Evolutionary conservation across 2,797 vertebrate species (phyloP).

Genomic region (Passerculus sandwichensis): DNA sequence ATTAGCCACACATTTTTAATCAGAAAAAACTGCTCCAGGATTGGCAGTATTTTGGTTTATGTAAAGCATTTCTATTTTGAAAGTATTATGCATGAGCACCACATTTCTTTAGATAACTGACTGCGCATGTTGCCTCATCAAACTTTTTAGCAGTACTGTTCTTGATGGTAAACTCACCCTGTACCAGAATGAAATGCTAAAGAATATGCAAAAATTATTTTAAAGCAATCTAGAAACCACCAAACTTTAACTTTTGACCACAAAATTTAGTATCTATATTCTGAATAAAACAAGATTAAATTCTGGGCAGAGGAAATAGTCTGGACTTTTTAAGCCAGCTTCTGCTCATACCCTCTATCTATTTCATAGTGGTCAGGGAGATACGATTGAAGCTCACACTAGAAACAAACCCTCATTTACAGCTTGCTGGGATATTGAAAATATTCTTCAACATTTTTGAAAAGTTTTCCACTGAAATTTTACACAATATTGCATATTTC

Average conservation of each 20-base stretch:
- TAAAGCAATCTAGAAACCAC: neutral
- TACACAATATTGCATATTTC: neutral
- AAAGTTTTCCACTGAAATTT: neutral
- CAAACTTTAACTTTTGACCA: neutral
- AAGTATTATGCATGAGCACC: neutral
- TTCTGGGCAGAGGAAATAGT: neutral
- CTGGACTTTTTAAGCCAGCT: neutral
- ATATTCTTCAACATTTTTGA: neutral
- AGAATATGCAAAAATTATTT: neutral
- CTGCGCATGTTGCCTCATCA: neutral
- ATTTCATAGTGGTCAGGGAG: neutral
- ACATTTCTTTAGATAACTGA: neutral
- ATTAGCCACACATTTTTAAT: neutral
- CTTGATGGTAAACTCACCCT: neutral
- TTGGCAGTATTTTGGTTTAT: neutral
- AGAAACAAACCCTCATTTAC: neutral
- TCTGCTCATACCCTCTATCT: neutral
- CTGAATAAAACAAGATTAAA: neutral
- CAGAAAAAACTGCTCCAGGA: neutral
- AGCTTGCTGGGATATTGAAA: neutral
- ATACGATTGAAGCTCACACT: neutral
- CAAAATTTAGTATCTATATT: neutral
- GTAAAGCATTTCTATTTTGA: neutral
- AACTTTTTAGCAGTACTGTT: neutral
- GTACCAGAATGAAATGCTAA: neutral